A percentile compares a stretch with the other conserved stretches of the same genome.
Evolutionary conservation across 2,797 vertebrate genomes (phyloP).

Genomic region (Cynopterus sphinx): DNA sequence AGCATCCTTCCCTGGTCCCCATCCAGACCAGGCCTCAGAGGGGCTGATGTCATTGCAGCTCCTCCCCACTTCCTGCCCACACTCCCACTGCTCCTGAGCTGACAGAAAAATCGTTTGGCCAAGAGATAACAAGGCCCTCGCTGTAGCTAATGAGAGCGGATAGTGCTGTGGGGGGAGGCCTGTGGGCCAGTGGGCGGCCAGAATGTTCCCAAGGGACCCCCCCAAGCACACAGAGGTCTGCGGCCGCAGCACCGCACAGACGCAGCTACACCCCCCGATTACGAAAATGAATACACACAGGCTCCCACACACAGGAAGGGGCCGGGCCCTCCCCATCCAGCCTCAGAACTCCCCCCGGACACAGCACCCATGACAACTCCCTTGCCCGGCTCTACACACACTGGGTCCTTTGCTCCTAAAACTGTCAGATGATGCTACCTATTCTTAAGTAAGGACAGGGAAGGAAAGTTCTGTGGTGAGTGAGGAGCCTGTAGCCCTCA

Average conservation of each 20-base stretch:
- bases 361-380: neutral
- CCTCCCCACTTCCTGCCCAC: neutral
- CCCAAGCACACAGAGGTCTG: neutral
- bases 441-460: neutral
- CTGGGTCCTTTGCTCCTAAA: neutral
- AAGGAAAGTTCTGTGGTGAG: neutral
- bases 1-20: neutral
- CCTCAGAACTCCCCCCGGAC: neutral
- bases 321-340: neutral
- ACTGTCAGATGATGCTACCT: accelerated
- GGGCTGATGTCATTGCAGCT: neutral
- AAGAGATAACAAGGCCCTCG: constrained; percentile 54
- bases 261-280: neutral
- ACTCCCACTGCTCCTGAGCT: neutral
- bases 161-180: neutral
- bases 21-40: neutral
- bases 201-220: constrained; percentile 33
- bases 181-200: constrained; percentile 8
- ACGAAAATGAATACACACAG: neutral
- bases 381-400: neutral
- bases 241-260: neutral
- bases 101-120: constrained; percentile 47
- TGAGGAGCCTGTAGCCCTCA: neutral
- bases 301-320: neutral
- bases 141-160: constrained; percentile 66